Conservation (phyloP, 2,113 vertebrate species). For the Limnothrissa miodon region DNA sequence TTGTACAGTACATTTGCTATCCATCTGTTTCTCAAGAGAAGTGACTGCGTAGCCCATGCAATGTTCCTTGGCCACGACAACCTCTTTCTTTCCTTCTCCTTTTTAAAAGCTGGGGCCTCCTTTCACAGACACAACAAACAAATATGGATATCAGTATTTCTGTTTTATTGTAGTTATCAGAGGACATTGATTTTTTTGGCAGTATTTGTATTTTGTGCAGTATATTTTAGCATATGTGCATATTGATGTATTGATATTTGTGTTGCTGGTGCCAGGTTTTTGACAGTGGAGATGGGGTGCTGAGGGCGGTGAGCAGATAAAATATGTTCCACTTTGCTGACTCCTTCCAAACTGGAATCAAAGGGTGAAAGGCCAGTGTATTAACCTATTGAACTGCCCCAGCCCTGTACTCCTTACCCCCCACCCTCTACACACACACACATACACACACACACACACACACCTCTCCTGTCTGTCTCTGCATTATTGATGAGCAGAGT, state of each 20-base stretch:
- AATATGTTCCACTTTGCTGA: conserved; percentile 73
- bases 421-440: not conserved
- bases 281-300: conserved; percentile 40
- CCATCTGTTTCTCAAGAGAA: not conserved
- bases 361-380: conserved; percentile 78
- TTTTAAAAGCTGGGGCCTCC: not conserved
- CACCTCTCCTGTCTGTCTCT: conserved; percentile 53
- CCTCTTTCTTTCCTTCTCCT: not conserved
- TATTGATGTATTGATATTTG: conserved; percentile 29
- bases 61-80: not conserved
- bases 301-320: conserved; percentile 54
- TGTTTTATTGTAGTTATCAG: conserved; percentile 12
- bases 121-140: not conserved
- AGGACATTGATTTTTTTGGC: conserved; percentile 8
- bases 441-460: conserved; percentile 11
- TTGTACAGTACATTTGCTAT: conserved; percentile 51
- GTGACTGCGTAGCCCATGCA: not conserved
- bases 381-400: conserved; percentile 77
- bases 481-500: conserved; percentile 74
- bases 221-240: conserved; percentile 15
- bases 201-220: not conserved
- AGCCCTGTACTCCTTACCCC: conserved; percentile 29
- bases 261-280: conserved; percentile 40
- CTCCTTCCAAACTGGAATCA: conserved; percentile 70
- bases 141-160: not conserved